Conservation (phyloP, 2,797 vertebrate species). For the Fistularia tabacaria region DNA sequence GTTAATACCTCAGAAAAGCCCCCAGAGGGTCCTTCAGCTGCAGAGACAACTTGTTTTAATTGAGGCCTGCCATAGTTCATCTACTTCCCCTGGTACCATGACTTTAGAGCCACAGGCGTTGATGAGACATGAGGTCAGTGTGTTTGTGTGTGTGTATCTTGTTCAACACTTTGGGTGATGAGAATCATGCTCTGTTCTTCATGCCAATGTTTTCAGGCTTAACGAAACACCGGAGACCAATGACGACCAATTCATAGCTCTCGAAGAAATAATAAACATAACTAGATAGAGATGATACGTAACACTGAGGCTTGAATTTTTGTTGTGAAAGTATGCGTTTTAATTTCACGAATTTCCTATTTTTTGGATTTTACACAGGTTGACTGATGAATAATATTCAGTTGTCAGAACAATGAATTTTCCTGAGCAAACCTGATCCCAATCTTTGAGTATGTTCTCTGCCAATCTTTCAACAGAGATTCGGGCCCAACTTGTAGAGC, state of each 20-base stretch:
- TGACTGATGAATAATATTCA: too few species aligned
- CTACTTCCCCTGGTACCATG: too few species aligned
- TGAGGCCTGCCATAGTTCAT: neutral
- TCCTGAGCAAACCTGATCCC: neutral
- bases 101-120: neutral
- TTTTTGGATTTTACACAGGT: too few species aligned
- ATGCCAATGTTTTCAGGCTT: conserved; percentile 29
- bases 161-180: conserved; percentile 12
- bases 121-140: neutral
- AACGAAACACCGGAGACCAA: conserved; percentile 56
- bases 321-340: too few species aligned
- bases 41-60: conserved; percentile 40
- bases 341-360: too few species aligned
- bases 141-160: neutral
- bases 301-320: too few species aligned
- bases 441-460: too few species aligned
- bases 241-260: conserved; percentile 15
- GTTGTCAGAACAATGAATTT: neutral
- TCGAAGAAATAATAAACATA: too few species aligned
- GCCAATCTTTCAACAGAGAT: conserved; percentile 76
- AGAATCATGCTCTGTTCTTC: conserved; percentile 27
- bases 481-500: conserved; percentile 93
- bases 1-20: conserved; percentile 35
- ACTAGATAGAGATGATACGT: too few species aligned
- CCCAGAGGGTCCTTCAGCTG: conserved; percentile 34